Base-by-base conservation (phyloP, 2,113 vertebrate genomes). In the Colius striatus region DNA sequence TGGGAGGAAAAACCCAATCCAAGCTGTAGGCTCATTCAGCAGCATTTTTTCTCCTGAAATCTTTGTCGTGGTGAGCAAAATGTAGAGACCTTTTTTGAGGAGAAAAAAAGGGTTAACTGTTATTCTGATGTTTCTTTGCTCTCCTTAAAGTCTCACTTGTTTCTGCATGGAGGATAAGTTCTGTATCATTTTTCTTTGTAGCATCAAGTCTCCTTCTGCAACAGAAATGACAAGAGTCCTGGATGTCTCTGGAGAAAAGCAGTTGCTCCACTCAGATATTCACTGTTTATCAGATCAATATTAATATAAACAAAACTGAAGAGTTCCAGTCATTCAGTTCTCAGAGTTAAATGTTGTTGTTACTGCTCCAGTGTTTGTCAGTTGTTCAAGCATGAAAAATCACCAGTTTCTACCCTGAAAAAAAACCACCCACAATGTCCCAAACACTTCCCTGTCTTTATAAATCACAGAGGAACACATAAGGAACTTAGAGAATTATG, bases 381-480 rank as follows among this genome's bases (percentile, higher is more conserved):
- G 10, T 85, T 32, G 34, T 65, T 72, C 62, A 47, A 71, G 43
- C 45, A 48, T 26, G 29, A 75, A 80, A 75, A 74, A 74, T 58
- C 70, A 66, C 29, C 25, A 16, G 9, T 6, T 92, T 78, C 66
- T 78, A n/a, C 53, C 53, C 34, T 16, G 75, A 54, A 20, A 34
- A 63, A 51, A 51, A 51, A 51, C 50, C 0, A 0, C 14, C 8
- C 14, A 8, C 0, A 0, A 14, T 27, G 41, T 25, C 38, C 34
- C 36, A 57, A 73, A 43, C 19, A 5, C 27, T 90, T 73, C 47
- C 19, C 18, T 1, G 2, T 36, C 53, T 78, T 67, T 58, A 13
- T 50, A 43, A 41, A 55, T 47, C 71, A 27, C 1, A 45, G 20
- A 50, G 25, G 43, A 75, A 27, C 22, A 51, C 41, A 9, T 25